Conservation (phyloP, 2,888 invertebrate genomes). For the Acleris sparsana region DNA sequence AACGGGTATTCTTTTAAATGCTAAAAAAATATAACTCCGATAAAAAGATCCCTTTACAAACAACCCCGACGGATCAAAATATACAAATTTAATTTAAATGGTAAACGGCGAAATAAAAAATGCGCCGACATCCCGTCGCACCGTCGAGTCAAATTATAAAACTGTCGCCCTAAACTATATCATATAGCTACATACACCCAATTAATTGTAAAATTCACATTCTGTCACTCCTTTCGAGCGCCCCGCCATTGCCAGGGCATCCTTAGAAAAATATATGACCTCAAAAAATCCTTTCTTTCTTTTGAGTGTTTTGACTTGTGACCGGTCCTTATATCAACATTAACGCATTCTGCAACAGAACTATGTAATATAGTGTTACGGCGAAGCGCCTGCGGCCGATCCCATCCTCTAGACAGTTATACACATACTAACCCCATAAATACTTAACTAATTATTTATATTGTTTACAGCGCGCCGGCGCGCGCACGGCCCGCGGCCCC, state of each 20-base stretch:
- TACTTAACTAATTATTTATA: conserved; percentile 37
- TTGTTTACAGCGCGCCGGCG: conserved; percentile 22
- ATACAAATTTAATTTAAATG: conserved; percentile 12
- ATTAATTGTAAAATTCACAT: too few relatives aligned
- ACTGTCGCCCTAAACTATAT: conserved; percentile 4
- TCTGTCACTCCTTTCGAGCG: too few relatives aligned
- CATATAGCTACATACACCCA: conserved; percentile 2
- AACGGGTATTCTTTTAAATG: too few relatives aligned
- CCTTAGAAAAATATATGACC: not conserved
- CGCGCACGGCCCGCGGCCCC: not conserved
- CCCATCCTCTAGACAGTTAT: conserved; percentile 26
- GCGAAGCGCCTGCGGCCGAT: conserved; percentile 3
- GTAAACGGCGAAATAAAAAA: conserved; percentile 11
- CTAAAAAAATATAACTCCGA: too few relatives aligned
- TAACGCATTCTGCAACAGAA: not conserved
- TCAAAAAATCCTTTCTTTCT: too few relatives aligned
- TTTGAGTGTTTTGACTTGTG: too few relatives aligned
- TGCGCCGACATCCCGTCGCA: conserved; percentile 14
- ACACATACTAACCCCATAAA: conserved; percentile 38
- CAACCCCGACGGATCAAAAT: not conserved
- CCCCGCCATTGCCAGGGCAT: too few relatives aligned
- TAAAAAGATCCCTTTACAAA: too few relatives aligned
- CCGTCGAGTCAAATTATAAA: conserved; percentile 17
- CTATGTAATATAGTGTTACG: conserved; percentile 3
- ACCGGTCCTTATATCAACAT: not conserved